A percentile compares a stretch with the other conserved stretches of the same genome.
phyloP scores from a whole-genome alignment of 2,797 vertebrate species.

The Glyptemys insculpta region DNA sequence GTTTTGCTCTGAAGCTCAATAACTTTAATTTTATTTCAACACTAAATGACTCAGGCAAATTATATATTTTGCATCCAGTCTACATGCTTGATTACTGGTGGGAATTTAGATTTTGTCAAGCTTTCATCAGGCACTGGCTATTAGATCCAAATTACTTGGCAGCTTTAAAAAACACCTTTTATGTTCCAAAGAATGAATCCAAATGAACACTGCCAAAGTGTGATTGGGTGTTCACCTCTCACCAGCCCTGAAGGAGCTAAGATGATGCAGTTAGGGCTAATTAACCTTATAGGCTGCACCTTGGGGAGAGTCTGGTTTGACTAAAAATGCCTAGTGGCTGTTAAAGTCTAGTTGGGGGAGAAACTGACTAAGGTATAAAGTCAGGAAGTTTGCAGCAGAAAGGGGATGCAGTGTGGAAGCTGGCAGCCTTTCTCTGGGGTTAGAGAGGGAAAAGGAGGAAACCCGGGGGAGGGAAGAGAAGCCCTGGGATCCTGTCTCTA shows the following conservation, averaged over 20 bases:
- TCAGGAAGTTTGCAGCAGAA: neutral
- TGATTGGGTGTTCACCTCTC: neutral
- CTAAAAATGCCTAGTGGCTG: neutral
- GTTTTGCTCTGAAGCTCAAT: slow-evolving; percentile 22
- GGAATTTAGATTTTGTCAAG: neutral
- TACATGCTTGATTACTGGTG: neutral
- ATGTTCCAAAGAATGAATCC: neutral
- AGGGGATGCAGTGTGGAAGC: neutral
- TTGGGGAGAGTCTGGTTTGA: neutral
- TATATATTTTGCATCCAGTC: neutral
- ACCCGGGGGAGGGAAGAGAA: neutral
- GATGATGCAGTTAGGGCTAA: neutral
- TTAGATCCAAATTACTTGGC: neutral
- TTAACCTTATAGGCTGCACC: neutral
- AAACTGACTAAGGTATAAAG: neutral
- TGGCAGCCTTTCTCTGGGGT: neutral
- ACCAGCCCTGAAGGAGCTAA: neutral
- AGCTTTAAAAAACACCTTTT: neutral
- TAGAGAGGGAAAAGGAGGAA: neutral
- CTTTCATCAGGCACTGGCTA: neutral
- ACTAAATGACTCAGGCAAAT: neutral
- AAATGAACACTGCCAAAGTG: neutral
- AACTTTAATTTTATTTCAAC: slow-evolving; percentile 7
- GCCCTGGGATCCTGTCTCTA: neutral
- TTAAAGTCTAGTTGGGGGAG: neutral